Evolutionary conservation across 2,888 invertebrate genomes (phyloP).

Genomic region (Drosophila buzzatii): DNA sequence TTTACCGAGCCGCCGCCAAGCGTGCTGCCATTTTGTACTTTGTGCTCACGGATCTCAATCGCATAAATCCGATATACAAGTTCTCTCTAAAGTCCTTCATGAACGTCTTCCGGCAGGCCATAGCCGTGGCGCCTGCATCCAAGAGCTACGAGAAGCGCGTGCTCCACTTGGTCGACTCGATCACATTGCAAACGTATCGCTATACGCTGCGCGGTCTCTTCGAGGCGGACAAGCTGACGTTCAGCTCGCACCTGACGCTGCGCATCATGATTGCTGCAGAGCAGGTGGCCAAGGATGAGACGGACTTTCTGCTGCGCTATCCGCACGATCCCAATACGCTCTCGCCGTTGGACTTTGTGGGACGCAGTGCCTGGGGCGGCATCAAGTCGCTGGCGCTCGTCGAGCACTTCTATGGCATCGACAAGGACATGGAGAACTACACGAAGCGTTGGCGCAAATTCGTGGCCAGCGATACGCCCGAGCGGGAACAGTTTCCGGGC

Average conservation of each 20-base stretch:
- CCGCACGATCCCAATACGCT: slow-evolving; percentile 90
- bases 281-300: slow-evolving; percentile 90
- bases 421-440: slow-evolving; percentile 96
- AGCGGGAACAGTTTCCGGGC: slow-evolving; percentile 96
- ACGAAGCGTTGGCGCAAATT: slow-evolving; percentile 97
- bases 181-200: slow-evolving; percentile 94
- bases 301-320: slow-evolving; percentile 95
- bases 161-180: slow-evolving; percentile 92
- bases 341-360: slow-evolving; percentile 94
- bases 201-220: slow-evolving; percentile 97
- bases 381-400: slow-evolving; percentile 91
- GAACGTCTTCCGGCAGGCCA: slow-evolving; percentile 95
- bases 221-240: slow-evolving; percentile 96
- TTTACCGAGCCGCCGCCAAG: slow-evolving; percentile 93
- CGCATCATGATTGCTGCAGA: slow-evolving; percentile 86
- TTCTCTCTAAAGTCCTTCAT: slow-evolving; percentile 98
- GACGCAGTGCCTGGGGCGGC: slow-evolving; percentile 92
- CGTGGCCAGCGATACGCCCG: slow-evolving; percentile 95
- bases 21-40: slow-evolving; percentile 96
- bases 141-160: slow-evolving; percentile 91
- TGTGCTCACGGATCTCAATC: slow-evolving; percentile 95
- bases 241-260: slow-evolving; percentile 94
- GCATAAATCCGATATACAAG: slow-evolving; percentile 97
- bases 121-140: slow-evolving; percentile 89
- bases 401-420: slow-evolving; percentile 94